Conservation (phyloP, 2,888 invertebrate species). For the Pterostichus niger region DNA sequence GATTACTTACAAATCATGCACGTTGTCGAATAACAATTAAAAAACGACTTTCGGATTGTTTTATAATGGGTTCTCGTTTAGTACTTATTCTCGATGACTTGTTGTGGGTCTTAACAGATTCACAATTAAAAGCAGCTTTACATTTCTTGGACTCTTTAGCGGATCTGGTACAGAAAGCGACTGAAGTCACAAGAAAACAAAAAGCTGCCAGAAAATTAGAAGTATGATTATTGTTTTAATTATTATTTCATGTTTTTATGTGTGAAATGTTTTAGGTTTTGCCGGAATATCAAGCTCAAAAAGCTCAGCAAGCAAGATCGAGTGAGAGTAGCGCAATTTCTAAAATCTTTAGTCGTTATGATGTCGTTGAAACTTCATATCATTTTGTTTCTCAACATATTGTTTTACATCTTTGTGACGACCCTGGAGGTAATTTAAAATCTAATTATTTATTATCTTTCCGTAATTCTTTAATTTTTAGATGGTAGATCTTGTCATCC, state of each 20-base stretch:
- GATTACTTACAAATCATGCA: conserved; percentile 95
- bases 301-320: conserved; percentile 80
- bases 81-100: conserved; percentile 96
- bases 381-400: conserved; percentile 96
- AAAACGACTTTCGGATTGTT: conserved; percentile 95
- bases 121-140: conserved; percentile 95
- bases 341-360: conserved; percentile 90
- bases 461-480: conserved; percentile 73
- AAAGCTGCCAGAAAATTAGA: conserved; percentile 93
- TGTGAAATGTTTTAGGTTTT: conserved; percentile 77
- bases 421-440: conserved; percentile 86
- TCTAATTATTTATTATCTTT: conserved; percentile 21
- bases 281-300: conserved; percentile 87
- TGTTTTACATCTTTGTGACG: conserved; percentile 97
- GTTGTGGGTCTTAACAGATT: conserved; percentile 97
- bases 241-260: background rate
- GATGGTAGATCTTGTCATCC: conserved; percentile 92
- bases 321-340: conserved; percentile 75
- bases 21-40: conserved; percentile 97
- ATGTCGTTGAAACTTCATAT: conserved; percentile 98
- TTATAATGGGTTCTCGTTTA: conserved; percentile 93
- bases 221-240: conserved; percentile 73
- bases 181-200: conserved; percentile 87
- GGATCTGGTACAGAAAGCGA: conserved; percentile 89
- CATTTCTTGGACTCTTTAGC: conserved; percentile 92